Base-by-base conservation (phyloP, 1,140 invertebrate genomes). In the Coelopa frigida region DNA sequence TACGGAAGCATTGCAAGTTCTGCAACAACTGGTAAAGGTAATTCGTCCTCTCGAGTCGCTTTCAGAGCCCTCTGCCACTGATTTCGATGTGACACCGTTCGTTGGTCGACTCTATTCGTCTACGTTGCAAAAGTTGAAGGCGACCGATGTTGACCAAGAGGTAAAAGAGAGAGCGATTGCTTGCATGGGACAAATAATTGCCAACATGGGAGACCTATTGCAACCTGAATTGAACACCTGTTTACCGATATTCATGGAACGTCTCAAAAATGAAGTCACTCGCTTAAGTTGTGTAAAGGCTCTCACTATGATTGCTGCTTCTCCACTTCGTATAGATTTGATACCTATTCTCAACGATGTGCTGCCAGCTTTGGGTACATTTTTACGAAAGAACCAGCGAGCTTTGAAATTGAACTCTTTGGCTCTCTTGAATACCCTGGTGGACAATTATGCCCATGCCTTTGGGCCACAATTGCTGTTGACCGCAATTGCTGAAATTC, bases 141-240 rank as follows among this genome's bases (percentile, higher is more conserved):
- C 94, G n/a, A 85, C 94, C 0, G 94, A 97, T 67, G 94, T 98
- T 55, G 94, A 98, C 74, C 95, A 98, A 68, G 94, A 98, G 75
- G 94, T 98, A 0, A 98, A 98, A 67, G 95, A 98, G 65, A 78
- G 94, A 46, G 94, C 95, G 5, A 98, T 98, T 47, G 87, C 93
- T 2, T 94, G 94, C 58, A 96, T 96, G 87, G 94, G 92, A 18
- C 92, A 95, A 70, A 88, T 97, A 32, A 82, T 98, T 22, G 85
- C 87, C 48, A 89, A 93, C 65, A 81, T 96, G 46, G 94, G 93
- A 7, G 92, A 97, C 69, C 79, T 68, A 44, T 70, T 81, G 3
- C 67, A 82, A 64, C 72, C 73, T 37, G 89, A 96, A 68, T 73
- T 97, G 31, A 78, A 78, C 3, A 78, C 80, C 10, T 96, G 92